Conservation (phyloP, 2,797 vertebrate genomes). For the Caiman crocodilus region DNA sequence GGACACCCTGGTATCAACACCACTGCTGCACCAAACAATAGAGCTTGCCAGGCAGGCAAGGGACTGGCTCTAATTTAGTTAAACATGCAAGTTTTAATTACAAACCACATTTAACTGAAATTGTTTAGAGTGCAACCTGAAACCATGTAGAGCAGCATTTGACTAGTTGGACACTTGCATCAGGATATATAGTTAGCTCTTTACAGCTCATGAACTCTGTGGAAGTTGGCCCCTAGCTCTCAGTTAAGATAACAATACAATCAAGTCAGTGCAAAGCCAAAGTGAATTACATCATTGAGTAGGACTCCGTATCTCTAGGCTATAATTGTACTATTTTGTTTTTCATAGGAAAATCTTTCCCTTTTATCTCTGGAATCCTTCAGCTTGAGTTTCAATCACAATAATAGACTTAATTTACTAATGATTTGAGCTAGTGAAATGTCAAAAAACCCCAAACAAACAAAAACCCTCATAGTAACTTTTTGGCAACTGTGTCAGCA, state of each 20-base stretch:
- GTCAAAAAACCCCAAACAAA: background rate
- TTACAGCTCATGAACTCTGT: constrained; percentile 32
- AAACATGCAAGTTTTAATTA: no score
- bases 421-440: constrained; percentile 48
- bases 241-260: constrained; percentile 46
- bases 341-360: constrained; percentile 61
- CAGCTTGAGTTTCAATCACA: background rate
- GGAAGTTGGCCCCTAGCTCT: constrained; percentile 34
- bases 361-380: constrained; percentile 49
- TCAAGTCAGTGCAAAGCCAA: constrained; percentile 40
- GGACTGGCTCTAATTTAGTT: background rate
- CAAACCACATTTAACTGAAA: background rate
- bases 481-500: constrained; percentile 41
- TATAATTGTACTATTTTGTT: constrained; percentile 49
- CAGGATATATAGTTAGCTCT: background rate
- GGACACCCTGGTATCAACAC: background rate
- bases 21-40: background rate
- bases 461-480: background rate
- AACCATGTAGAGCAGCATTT: background rate
- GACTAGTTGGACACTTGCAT: fast-evolving
- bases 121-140: background rate
- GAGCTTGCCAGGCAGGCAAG: background rate
- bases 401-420: constrained; percentile 52
- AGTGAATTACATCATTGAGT: constrained; percentile 62
- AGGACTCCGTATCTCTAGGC: constrained; percentile 52